Base-by-base conservation (phyloP, 2,113 vertebrate species). In the Shinisaurus crocodilurus region DNA sequence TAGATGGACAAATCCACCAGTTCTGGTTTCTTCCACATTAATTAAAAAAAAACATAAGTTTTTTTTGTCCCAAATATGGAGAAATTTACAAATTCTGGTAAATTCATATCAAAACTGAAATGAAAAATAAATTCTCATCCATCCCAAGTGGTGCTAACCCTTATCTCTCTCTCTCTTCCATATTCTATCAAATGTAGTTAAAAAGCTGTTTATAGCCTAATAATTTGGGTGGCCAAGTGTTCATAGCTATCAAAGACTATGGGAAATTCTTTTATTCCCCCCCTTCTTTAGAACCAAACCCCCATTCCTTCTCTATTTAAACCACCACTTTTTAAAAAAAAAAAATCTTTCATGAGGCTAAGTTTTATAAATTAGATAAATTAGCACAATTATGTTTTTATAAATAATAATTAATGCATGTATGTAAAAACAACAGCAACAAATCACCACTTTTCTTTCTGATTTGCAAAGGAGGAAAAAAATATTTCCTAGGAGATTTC, bases 401-500 rank as follows among this genome's bases (percentile, higher is more conserved):
- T 0, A 82, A 87, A 86, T 40, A 88, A 34, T 87, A 92, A 90
- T 87, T 76, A 93, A 88, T 4, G 57, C 76, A 43, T 70, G 82
- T 65, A 87, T 94, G 93, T 65, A 82, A 27, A 60, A 84, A 67
- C 48, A 85, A 75, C 83, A 89, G 18, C 0, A 27, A 57, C 80
- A 32, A 88, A 82, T 74, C 0, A 4, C 45, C 13, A 45, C 29
- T 69, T 84, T 89, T 90, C 70, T 87, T 90, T 45, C 34, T n/a
- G 79, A 50, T 16, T 8, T 45, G 57, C 43, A 86, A 54, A 50
- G 34, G 67, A 90, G 77, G 86, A 18, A 12, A 54, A n/a, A 54
- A 0, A 27, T 15, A 27, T 86, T 91, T 86, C 92, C 92, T 94
- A 8, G 16, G 84, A 92, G 92, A 92, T 69, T 82, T 93, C 91